phyloP scores from a whole-genome alignment of 2,113 vertebrate genomes.

The Orthonyx spaldingii region DNA sequence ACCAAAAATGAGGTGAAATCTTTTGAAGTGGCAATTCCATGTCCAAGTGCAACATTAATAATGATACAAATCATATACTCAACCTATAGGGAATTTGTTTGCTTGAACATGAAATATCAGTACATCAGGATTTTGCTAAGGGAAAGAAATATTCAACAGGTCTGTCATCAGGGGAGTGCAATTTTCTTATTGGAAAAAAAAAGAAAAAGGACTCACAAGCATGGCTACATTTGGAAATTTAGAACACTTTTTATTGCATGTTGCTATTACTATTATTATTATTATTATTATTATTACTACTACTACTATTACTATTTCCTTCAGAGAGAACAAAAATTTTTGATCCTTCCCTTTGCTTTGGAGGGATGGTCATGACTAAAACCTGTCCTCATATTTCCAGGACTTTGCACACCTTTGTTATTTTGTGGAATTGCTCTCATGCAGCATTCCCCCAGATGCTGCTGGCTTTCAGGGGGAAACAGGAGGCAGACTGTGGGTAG shows the following conservation, averaged over 20 bases:
- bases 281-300: neutral
- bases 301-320: neutral
- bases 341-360: neutral
- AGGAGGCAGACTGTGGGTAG: neutral
- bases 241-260: neutral
- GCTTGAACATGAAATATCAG: conserved; percentile 58
- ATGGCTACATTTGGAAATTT: neutral
- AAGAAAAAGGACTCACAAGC: neutral
- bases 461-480: neutral
- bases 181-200: neutral
- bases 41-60: conserved; percentile 44
- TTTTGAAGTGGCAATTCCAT: conserved; percentile 42
- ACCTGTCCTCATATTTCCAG: neutral
- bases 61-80: conserved; percentile 54
- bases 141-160: conserved; percentile 62
- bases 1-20: conserved; percentile 26
- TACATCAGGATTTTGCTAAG: conserved; percentile 63
- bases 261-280: neutral
- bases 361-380: neutral
- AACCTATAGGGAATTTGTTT: conserved; percentile 61
- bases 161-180: conserved; percentile 1
- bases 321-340: neutral
- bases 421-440: neutral
- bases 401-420: neutral
- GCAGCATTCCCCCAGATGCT: neutral